Evolutionary conservation across 1,140 invertebrate genomes (phyloP), one percentile per base, ranked within the genome.

Genomic region (Belonocnema kinseyi): DNA sequence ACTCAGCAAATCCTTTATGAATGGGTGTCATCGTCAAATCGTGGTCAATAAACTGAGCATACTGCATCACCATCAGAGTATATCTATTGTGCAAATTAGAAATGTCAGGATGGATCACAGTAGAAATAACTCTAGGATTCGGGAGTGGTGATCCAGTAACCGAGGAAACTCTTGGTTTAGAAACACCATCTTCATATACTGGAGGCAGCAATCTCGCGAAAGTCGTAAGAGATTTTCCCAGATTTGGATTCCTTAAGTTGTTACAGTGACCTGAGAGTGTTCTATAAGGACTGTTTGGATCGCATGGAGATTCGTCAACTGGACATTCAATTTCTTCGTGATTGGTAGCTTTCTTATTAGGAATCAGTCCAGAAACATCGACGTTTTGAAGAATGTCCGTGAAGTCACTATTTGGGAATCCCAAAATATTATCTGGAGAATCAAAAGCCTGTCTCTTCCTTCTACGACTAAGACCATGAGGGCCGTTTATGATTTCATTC

Each of bases 51-150:
- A 98, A 97, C 86, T 98, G 97, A 4, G 96, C 97, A 88, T 95
- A 99, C 91, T 99, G 97, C 97, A 98, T 98, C 6, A 96, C 94
- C 95, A 97, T 97, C 17, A 98, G 92, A 0, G 96, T 97, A 87
- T 98, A 98, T n/a, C 96, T 93, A 6, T 95, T 95, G 84, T 97
- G 96, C 13, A 97, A 91, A 86, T 97, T 97, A 53, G 96, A 96
- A 73, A 98, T 96, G 85, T 98, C 97, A 2, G 96, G 95, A 88
- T 98, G 97, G 58, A 98, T 96, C 1, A 95, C 94, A 0, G 96
- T 95, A 0, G 97, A 98, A 16, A 98, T 93, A 0, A 95, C 92
- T 56, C 97, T 92, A 0, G 97, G 95, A 58, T 97, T 97, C 0
- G 97, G 97, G 1, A 98, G 88, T 0, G 93, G 93, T 0, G 90